Percentiles rank a stretch among this genome's conserved stretches.
Conservation (phyloP, 2,113 vertebrate genomes). For the Cygnus atratus region DNA sequence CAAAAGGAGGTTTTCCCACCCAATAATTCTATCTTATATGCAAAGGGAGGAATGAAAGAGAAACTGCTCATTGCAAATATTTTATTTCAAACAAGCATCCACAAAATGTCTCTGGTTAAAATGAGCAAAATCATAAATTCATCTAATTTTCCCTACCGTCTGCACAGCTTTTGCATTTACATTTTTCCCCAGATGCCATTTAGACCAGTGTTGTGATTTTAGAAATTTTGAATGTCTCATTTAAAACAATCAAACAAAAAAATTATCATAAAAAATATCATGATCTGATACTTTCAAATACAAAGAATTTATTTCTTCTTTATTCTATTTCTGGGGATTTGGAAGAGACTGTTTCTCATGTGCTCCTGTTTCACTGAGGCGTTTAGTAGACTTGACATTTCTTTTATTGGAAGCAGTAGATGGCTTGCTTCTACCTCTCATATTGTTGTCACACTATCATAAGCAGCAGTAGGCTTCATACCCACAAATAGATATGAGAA, state of each 20-base stretch:
- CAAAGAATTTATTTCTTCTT: neutral
- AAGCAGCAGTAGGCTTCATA: neutral
- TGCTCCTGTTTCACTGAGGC: neutral
- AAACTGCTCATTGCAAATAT: slow-evolving; percentile 35
- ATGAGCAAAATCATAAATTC: neutral
- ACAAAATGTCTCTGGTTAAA: neutral
- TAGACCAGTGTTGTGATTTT: slow-evolving; percentile 34
- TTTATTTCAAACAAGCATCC: slow-evolving; percentile 1
- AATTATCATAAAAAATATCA: neutral
- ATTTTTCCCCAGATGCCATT: neutral
- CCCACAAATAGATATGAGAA: neutral
- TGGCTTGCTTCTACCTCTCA: neutral
- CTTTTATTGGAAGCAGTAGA: neutral
- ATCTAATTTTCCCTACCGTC: neutral
- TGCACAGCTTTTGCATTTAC: neutral
- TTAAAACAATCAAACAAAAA: neutral
- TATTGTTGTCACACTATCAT: neutral
- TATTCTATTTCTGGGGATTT: neutral
- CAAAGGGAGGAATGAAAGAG: neutral
- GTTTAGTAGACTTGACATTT: neutral
- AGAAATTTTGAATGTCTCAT: slow-evolving; percentile 35
- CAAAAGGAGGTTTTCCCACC: neutral
- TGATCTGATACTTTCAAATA: neutral
- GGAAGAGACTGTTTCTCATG: neutral
- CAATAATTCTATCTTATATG: neutral